A percentile compares a stretch with the other conserved stretches of the same genome.
phyloP scores from a whole-genome alignment of 2,888 invertebrate species.

The Pegoplata infirma region DNA sequence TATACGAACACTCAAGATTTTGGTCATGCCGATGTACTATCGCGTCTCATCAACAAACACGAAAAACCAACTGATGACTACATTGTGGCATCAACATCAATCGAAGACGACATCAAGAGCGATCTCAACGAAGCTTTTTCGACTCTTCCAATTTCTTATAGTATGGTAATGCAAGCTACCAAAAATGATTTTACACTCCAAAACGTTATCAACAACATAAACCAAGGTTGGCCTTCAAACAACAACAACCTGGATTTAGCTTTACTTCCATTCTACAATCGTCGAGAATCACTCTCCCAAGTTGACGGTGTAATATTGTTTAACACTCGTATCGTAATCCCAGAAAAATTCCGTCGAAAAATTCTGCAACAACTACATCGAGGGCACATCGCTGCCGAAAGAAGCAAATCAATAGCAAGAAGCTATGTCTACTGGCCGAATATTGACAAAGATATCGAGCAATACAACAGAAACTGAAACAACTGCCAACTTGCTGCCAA shows the following conservation, averaged over 20 bases:
- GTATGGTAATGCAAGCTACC: not conserved
- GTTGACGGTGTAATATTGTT: not conserved
- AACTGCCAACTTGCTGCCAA: slow-evolving; percentile 22
- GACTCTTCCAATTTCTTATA: not conserved
- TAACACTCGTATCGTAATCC: slow-evolving; percentile 1
- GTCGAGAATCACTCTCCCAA: not conserved
- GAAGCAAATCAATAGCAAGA: slow-evolving; percentile 12
- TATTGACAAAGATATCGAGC: slow-evolving; percentile 66
- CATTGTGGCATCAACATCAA: slow-evolving; percentile 1
- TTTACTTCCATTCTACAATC: not conserved
- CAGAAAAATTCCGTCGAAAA: not conserved
- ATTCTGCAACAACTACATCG: slow-evolving; percentile 33
- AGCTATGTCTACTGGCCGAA: slow-evolving; percentile 28
- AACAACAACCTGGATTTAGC: not conserved
- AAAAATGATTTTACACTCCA: not conserved
- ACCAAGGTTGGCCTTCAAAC: slow-evolving; percentile 6
- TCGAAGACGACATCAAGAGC: not conserved
- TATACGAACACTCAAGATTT: slow-evolving; percentile 11
- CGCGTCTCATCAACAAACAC: not conserved
- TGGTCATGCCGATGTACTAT: slow-evolving; percentile 5
- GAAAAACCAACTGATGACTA: slow-evolving; percentile 14
- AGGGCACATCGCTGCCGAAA: slow-evolving; percentile 10
- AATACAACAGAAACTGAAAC: slow-evolving; percentile 21
- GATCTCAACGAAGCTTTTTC: not conserved
- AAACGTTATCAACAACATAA: not conserved